Evolutionary conservation across 2,113 vertebrate species (phyloP), one percentile per base, ranked within the genome.

Genomic region (Hippolais icterina): DNA sequence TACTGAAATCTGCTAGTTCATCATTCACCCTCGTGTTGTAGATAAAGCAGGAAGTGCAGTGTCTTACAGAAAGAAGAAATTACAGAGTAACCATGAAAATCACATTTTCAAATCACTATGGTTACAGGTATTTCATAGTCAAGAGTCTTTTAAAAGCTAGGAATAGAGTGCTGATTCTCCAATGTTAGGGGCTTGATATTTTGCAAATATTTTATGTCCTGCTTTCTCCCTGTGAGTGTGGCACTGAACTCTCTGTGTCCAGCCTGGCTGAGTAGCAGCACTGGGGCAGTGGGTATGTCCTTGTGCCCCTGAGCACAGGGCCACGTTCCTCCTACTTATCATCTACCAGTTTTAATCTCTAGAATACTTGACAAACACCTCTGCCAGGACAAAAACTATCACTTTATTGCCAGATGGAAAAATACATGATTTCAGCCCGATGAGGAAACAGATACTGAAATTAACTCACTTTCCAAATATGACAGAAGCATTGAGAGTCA

Each of bases 151-250:
- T 17, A 63, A 91, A 77, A 68, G 69, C 53, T 31, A 33, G 29
- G 54, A 64, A n/a, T 41, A n/a, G 44, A 46, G 7, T 24, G 8
- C 64, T 70, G 11, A 24, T 69, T 87, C 46, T 46, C 33, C 60
- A 59, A 42, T 12, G 16, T 10, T 28, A 18, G 8, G 29, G 3
- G 16, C 24, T 81, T 52, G 42, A 39, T 66, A 28, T 77, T 89
- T 92, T 33, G 31, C 24, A 44, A 14, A 10, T 78, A 39, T 56
- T 79, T 59, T 33, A 6, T 71, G 47, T 59, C 11, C 16, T 57
- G 1, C 7, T 41, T 29, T 52, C 20, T 74, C 20, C 18, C 13
- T 3, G 0, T 4, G 35, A 72, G 23, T 0, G 1, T 46, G 66
- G 24, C 14, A 23, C 61, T 75, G 39, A 35, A 11, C 1, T 1